Percentiles rank a stretch among this genome's conserved stretches.
Conservation (phyloP, 2,113 vertebrate genomes). For the Maccullochella peelii region DNA sequence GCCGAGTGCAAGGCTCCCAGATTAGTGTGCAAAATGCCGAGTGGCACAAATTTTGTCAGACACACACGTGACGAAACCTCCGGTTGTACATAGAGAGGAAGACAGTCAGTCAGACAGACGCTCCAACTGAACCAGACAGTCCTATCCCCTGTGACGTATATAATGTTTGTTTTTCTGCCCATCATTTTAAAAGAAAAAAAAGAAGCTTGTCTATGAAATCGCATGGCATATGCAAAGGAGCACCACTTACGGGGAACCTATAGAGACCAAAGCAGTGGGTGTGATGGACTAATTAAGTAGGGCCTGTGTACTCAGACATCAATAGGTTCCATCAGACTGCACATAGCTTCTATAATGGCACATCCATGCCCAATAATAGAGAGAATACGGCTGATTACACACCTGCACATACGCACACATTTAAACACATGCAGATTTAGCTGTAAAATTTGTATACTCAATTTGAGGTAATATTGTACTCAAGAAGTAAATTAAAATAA, state of each 20-base stretch:
- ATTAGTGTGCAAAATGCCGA: slow-evolving; percentile 75
- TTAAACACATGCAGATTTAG: slow-evolving; percentile 28
- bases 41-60: slow-evolving; percentile 71
- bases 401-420: slow-evolving; percentile 66
- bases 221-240: slow-evolving; percentile 75
- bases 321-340: slow-evolving; percentile 84
- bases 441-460: neutral
- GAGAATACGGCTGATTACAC: slow-evolving; percentile 76
- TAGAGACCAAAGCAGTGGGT: slow-evolving; percentile 82
- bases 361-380: slow-evolving; percentile 67
- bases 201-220: slow-evolving; percentile 54
- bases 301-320: slow-evolving; percentile 80
- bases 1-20: slow-evolving; percentile 67
- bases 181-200: slow-evolving; percentile 42
- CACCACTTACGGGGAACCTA: slow-evolving; percentile 71
- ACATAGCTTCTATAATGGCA: slow-evolving; percentile 79
- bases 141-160: slow-evolving; percentile 40
- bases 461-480: neutral
- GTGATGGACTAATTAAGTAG: slow-evolving; percentile 82
- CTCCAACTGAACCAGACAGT: slow-evolving; percentile 26
- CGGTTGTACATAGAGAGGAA: slow-evolving; percentile 2
- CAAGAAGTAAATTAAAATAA: neutral
- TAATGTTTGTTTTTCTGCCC: slow-evolving; percentile 47
- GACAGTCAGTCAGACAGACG: slow-evolving; percentile 35
- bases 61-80: slow-evolving; percentile 49